Conservation (phyloP, 2,113 vertebrate genomes). For the Neogobius melanostomus region DNA sequence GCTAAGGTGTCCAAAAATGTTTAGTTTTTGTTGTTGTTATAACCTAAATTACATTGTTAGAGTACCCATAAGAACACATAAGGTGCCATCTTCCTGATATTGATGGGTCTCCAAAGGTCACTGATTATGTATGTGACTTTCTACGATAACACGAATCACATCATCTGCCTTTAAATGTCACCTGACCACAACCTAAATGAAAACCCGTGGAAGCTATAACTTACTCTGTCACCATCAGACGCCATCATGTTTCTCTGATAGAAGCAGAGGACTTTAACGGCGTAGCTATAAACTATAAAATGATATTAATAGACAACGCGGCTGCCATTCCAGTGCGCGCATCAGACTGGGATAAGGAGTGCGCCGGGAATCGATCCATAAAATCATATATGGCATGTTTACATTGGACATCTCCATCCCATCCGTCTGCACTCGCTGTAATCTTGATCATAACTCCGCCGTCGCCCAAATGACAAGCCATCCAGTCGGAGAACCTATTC, state of each 20-base stretch:
- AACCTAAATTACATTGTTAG: neutral
- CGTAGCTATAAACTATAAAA: neutral
- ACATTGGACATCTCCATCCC: conserved; percentile 26
- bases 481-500: conserved; percentile 39
- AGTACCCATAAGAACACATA: neutral
- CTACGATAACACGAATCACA: neutral
- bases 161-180: conserved; percentile 1
- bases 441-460: conserved; percentile 61
- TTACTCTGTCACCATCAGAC: neutral
- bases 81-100: neutral
- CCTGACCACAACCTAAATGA: neutral
- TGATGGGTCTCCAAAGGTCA: conserved; percentile 1
- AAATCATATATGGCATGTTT: conserved; percentile 44
- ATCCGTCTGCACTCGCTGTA: conserved; percentile 49
- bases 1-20: too few species aligned
- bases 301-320: conserved; percentile 19
- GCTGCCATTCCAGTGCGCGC: neutral
- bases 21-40: too few species aligned
- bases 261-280: neutral
- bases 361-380: conserved; percentile 13
- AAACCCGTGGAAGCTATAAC: neutral
- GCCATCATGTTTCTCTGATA: neutral
- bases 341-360: conserved; percentile 12
- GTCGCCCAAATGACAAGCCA: conserved; percentile 43
- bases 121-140: neutral